These are phyloP conservation scores for Phoebastria nigripes DNA, from an alignment of 2,797 vertebrate genomes.

Conservation along the genomic window DNA sequence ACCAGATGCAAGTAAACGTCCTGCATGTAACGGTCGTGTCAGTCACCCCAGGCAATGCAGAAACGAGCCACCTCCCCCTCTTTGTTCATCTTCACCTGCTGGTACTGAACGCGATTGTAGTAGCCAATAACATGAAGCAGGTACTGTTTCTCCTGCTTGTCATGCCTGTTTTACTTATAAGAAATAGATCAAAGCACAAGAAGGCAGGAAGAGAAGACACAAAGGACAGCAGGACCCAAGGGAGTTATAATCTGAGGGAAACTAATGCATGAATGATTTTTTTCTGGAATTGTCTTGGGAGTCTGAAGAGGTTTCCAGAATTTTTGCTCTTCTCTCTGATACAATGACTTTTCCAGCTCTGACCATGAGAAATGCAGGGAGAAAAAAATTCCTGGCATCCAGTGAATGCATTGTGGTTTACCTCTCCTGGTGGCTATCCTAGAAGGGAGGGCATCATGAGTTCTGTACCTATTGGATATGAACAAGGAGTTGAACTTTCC, in stretches of 20 bases:
- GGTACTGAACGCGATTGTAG: not conserved
- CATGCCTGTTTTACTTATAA: not conserved
- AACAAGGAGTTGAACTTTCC: not conserved
- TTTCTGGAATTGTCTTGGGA: not conserved
- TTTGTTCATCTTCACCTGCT: not conserved
- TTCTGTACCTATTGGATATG: not conserved
- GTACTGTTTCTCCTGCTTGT: not conserved
- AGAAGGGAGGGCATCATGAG: not conserved
- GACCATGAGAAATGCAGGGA: not conserved
- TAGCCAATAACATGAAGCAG: not conserved
- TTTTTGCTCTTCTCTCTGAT: not conserved
- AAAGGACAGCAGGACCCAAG: not conserved
- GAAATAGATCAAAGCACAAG: not conserved
- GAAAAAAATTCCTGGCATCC: not conserved
- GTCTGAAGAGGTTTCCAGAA: not conserved
- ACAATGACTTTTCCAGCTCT: not conserved
- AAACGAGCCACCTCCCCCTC: not conserved
- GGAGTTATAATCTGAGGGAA: not conserved
- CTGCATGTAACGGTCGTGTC: not conserved
- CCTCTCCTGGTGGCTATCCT: not conserved
- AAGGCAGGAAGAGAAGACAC: not conserved
- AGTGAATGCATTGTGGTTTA: not conserved
- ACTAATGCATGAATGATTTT: not conserved
- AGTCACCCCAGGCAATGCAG: not conserved
- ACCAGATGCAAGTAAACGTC: not conserved